These are phyloP conservation scores for Pyrgus malvae DNA, from an alignment of 2,888 invertebrate genomes.

Conservation along the genomic window DNA sequence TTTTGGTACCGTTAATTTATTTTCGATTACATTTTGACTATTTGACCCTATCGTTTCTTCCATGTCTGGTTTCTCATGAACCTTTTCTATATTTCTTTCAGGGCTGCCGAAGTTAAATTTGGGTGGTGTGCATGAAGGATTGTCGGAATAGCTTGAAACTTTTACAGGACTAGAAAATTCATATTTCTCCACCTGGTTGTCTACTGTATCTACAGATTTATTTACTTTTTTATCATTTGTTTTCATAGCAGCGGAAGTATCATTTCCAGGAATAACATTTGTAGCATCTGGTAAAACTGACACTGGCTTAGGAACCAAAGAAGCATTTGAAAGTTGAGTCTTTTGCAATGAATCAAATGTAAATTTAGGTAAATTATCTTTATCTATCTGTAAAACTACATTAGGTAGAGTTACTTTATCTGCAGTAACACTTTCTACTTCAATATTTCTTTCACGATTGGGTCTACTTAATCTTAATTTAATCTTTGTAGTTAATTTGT, in stretches of 20 bases:
- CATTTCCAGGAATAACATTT: neutral
- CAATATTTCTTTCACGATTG: conserved; percentile 40
- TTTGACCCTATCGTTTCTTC: too few species aligned
- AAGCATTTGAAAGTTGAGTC: conserved; percentile 23
- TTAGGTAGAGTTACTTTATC: conserved; percentile 52
- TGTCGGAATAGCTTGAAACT: conserved; percentile 42
- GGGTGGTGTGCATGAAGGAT: conserved; percentile 34
- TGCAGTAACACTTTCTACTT: conserved; percentile 35
- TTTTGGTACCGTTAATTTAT: conserved; percentile 35
- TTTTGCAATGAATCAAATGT: conserved; percentile 39
- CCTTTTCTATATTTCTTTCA: conserved; percentile 45
- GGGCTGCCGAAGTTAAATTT: conserved; percentile 55
- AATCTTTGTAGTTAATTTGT: conserved; percentile 54
- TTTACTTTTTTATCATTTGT: neutral
- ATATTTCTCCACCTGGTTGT: conserved; percentile 36
- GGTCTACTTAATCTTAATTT: conserved; percentile 51
- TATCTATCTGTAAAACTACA: conserved; percentile 54
- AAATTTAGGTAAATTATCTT: conserved; percentile 60
- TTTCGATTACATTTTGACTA: neutral
- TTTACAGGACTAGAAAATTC: conserved; percentile 56
- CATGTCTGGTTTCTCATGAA: too few species aligned
- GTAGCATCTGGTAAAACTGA: conserved; percentile 3
- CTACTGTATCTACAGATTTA: neutral
- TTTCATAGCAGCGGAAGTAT: neutral
- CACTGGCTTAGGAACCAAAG: conserved; percentile 13